Conservation (phyloP, 2,888 invertebrate genomes). For the Melieria omissa region DNA sequence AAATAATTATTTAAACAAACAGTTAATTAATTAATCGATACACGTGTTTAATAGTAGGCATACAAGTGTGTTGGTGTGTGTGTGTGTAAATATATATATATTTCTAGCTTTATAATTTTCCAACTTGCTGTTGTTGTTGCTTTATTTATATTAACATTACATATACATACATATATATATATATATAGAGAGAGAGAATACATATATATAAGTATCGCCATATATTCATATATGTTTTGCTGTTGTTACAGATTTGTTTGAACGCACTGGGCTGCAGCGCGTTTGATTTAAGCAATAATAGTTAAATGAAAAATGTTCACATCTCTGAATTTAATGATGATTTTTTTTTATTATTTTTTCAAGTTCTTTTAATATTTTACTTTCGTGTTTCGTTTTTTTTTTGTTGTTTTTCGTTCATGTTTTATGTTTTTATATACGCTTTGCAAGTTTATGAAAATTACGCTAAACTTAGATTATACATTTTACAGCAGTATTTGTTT, state of each 20-base stretch:
- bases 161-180: constrained; percentile 42
- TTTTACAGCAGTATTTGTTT: constrained; percentile 42
- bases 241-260: too few relatives aligned
- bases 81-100: constrained; percentile 10
- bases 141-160: constrained; percentile 40
- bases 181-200: not conserved
- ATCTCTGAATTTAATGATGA: too few relatives aligned
- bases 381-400: constrained; percentile 2
- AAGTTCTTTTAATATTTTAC: constrained; percentile 12
- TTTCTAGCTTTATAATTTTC: constrained; percentile 36
- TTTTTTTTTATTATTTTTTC: constrained; percentile 2
- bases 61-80: not conserved
- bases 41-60: not conserved
- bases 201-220: not conserved
- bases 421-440: constrained; percentile 12
- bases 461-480: constrained; percentile 33
- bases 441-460: constrained; percentile 39
- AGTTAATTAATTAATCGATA: constrained; percentile 45
- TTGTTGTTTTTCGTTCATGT: constrained; percentile 19
- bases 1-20: constrained; percentile 46
- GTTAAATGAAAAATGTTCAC: too few relatives aligned
- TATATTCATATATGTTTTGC: not conserved
- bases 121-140: constrained; percentile 43
- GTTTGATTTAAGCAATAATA: constrained; percentile 7
- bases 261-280: too few relatives aligned